Conservation (phyloP, 2,888 invertebrate genomes). For the Cryptocephalus primarius region DNA sequence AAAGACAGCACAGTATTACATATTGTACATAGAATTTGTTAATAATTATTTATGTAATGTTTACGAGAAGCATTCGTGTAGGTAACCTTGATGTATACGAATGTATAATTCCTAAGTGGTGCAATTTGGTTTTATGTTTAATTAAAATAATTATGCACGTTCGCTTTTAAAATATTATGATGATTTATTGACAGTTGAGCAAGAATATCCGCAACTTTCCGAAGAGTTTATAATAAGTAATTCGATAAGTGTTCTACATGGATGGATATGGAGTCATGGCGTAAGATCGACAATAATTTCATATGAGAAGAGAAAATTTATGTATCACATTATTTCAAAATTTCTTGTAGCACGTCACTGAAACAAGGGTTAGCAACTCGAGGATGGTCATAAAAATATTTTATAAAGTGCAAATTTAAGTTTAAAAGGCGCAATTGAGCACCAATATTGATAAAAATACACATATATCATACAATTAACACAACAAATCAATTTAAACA, state of each 20-base stretch:
- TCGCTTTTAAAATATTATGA: background rate
- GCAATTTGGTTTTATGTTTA: constrained; percentile 4
- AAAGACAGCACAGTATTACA: constrained; percentile 7
- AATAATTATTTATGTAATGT: constrained; percentile 8
- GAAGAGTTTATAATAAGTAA: background rate
- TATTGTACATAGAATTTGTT: constrained; percentile 6
- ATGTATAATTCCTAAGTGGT: constrained; percentile 5
- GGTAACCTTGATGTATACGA: constrained; percentile 6
- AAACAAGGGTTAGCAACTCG: too few species aligned
- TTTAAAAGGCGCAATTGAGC: too few species aligned
- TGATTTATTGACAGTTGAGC: background rate
- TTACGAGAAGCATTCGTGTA: constrained; percentile 5
- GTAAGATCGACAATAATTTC: constrained; percentile 8
- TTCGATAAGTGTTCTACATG: constrained; percentile 6
- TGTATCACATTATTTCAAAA: too few species aligned
- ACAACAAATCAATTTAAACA: too few species aligned
- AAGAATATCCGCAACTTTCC: background rate
- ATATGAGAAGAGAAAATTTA: too few species aligned
- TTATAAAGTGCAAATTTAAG: too few species aligned
- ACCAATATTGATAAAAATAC: too few species aligned
- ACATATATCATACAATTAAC: too few species aligned
- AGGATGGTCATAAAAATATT: too few species aligned
- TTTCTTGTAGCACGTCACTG: too few species aligned
- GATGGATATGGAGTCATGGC: constrained; percentile 6
- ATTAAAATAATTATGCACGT: background rate